Evolutionary conservation across 2,888 invertebrate species (phyloP).

Genomic region (Protonemura montana): DNA sequence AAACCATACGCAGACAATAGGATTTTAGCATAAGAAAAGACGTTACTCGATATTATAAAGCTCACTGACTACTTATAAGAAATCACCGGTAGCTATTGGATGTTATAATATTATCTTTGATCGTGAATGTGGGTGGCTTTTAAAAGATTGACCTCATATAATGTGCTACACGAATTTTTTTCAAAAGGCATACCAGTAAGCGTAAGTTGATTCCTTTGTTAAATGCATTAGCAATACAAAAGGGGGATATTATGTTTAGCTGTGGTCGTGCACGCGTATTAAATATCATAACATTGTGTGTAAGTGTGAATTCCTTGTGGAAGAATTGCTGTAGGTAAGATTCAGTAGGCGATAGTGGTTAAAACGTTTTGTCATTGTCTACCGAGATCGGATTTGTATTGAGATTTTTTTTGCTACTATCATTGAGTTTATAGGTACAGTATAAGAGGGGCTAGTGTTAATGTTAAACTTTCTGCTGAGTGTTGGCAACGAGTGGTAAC

Average conservation of each 20-base stretch:
- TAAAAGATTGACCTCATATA: slow-evolving; percentile 19
- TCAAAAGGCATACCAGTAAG: neutral
- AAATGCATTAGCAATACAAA: slow-evolving; percentile 12
- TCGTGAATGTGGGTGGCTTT: slow-evolving; percentile 29
- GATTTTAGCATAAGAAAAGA: slow-evolving; percentile 7
- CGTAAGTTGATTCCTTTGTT: neutral
- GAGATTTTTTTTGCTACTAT: neutral
- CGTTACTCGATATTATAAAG: neutral
- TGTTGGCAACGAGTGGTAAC: no score
- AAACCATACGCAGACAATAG: neutral
- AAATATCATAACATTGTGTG: slow-evolving; percentile 12
- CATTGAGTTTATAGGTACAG: no score
- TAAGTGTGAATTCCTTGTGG: neutral
- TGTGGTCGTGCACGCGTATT: neutral
- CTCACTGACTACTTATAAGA: neutral
- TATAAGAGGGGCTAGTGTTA: no score
- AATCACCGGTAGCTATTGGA: slow-evolving; percentile 1
- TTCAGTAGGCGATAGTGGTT: neutral
- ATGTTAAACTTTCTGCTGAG: no score
- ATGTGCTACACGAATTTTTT: slow-evolving; percentile 12
- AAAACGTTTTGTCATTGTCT: neutral
- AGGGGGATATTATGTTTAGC: neutral
- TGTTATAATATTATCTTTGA: slow-evolving; percentile 19
- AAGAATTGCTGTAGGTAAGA: slow-evolving; percentile 12
- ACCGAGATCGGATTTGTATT: neutral